phyloP scores from a whole-genome alignment of 2,888 invertebrate genomes.

The Saturnia pavonia region DNA sequence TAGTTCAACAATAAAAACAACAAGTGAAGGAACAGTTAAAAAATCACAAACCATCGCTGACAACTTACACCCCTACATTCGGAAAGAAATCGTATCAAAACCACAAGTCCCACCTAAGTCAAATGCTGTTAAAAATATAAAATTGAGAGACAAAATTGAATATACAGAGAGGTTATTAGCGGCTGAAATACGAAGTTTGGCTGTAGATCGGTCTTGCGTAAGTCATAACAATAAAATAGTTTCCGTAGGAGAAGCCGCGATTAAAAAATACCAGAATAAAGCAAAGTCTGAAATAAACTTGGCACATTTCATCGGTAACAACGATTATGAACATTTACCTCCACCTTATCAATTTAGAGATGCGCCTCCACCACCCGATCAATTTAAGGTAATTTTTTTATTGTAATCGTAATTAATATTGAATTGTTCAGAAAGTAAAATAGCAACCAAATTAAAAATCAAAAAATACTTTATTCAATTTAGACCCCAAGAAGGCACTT shows the following conservation, averaged over 20 bases:
- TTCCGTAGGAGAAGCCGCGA: slow-evolving; percentile 45
- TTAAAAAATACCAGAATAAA: slow-evolving; percentile 72
- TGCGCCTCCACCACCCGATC: slow-evolving; percentile 89
- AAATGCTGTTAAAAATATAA: slow-evolving; percentile 54
- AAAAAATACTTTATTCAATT: too few species aligned
- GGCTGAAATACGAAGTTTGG: slow-evolving; percentile 72
- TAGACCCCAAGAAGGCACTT: too few species aligned
- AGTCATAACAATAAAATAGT: slow-evolving; percentile 56
- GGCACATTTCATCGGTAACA: slow-evolving; percentile 77
- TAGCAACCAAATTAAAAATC: slow-evolving; percentile 19
- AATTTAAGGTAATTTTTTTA: slow-evolving; percentile 76
- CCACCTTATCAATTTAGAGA: slow-evolving; percentile 94
- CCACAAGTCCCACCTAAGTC: slow-evolving; percentile 52
- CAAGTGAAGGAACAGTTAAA: slow-evolving; percentile 66
- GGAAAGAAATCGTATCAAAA: slow-evolving; percentile 71
- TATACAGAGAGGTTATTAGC: slow-evolving; percentile 77
- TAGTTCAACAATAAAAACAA: slow-evolving; percentile 49
- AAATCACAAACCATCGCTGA: slow-evolving; percentile 75
- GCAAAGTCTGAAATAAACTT: slow-evolving; percentile 83
- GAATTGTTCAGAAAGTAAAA: slow-evolving; percentile 16
- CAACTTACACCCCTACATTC: slow-evolving; percentile 76
- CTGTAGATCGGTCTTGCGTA: slow-evolving; percentile 68
- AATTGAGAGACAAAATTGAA: slow-evolving; percentile 73
- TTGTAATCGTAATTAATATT: neutral
- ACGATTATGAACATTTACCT: slow-evolving; percentile 88